phyloP scores from a whole-genome alignment of 2,888 invertebrate species.

The Tigriopus californicus region DNA sequence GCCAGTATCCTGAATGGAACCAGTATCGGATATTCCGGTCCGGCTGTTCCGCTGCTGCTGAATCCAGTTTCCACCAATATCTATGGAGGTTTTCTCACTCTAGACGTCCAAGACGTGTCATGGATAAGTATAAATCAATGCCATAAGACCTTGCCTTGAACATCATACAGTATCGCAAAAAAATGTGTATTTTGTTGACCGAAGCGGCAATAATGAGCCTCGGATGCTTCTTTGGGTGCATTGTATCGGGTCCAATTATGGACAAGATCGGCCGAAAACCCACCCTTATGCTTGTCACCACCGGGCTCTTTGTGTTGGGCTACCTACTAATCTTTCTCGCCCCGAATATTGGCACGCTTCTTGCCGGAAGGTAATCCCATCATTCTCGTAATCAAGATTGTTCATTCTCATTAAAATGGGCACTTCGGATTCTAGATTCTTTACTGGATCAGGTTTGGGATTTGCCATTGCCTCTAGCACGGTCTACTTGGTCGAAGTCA shows the following conservation, averaged over 20 bases:
- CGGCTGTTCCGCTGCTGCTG: conserved; percentile 3
- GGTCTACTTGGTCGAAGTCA: not conserved
- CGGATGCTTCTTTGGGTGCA: not conserved
- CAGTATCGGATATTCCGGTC: conserved; percentile 6
- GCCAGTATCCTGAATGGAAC: conserved; percentile 13
- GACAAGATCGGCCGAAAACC: not conserved
- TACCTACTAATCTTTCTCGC: not conserved
- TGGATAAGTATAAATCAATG: conserved; percentile 8
- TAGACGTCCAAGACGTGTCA: conserved; percentile 6
- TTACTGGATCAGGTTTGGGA: not conserved
- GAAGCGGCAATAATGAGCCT: not conserved
- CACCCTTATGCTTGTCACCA: not conserved
- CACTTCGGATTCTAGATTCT: not conserved
- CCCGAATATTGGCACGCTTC: not conserved
- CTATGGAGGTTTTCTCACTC: not conserved
- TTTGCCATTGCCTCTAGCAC: not conserved
- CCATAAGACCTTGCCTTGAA: not conserved
- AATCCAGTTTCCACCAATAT: not conserved
- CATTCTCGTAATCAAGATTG: not conserved
- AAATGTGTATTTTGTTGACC: not conserved
- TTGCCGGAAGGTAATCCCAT: not conserved
- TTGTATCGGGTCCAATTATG: not conserved
- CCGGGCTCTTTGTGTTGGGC: not conserved
- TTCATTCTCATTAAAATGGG: too few species aligned
- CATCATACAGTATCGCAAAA: too few species aligned